A percentile compares a stretch with the other conserved stretches of the same genome.
Evolutionary conservation across 2,797 vertebrate species (phyloP).

Genomic region (Brachymystax lenok): DNA sequence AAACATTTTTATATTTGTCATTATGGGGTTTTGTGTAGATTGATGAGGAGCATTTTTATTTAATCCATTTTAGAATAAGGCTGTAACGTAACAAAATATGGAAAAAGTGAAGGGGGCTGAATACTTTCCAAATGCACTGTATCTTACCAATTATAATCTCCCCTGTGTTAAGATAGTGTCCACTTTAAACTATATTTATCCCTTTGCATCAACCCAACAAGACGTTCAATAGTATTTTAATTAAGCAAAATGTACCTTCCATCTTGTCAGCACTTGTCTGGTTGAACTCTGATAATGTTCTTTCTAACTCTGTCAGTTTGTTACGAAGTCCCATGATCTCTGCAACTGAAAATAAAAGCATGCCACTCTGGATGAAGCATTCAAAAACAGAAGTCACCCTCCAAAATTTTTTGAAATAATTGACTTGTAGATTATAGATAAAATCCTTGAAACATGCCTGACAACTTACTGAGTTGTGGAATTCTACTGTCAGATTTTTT

Average conservation of each 20-base stretch:
- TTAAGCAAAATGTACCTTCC: constrained; percentile 22
- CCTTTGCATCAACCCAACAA: not conserved
- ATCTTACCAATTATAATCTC: no score
- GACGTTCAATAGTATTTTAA: not conserved
- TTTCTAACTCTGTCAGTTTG: constrained; percentile 35
- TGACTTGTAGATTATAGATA: not conserved
- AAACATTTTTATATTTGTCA: no score
- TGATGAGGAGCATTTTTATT: no score
- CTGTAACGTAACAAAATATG: no score
- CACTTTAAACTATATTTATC: not conserved
- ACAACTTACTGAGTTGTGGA: constrained; percentile 41
- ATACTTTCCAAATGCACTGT: no score
- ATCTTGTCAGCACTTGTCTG: not conserved
- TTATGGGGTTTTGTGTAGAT: no score
- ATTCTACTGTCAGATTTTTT: not conserved
- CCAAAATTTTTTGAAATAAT: not conserved
- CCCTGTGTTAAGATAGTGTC: not conserved
- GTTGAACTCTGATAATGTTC: constrained; percentile 22
- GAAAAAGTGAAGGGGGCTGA: no score
- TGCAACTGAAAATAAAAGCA: constrained; percentile 29
- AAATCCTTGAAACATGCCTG: not conserved
- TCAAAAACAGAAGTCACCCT: not conserved
- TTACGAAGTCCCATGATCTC: constrained; percentile 43
- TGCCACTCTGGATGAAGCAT: not conserved
- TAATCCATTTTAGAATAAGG: no score